These are phyloP conservation scores for Diphyllodes magnificus DNA, from an alignment of 2,113 vertebrate species.

Conservation along the genomic window DNA sequence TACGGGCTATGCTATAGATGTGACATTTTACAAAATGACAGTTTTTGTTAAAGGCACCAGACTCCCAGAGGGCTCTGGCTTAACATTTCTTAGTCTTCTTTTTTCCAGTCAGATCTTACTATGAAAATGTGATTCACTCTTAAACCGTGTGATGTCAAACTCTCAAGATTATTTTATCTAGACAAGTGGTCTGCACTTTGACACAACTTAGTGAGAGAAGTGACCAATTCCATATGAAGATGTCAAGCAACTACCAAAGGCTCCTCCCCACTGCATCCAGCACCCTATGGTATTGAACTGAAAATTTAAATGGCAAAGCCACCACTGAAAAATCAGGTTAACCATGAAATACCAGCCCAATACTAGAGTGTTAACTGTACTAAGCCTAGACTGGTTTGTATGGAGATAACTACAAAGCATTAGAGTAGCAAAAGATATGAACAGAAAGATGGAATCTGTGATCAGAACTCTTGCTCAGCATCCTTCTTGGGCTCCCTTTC, in stretches of 20 bases:
- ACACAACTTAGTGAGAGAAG: not conserved
- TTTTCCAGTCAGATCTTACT: constrained; percentile 10
- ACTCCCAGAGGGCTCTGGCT: constrained; percentile 53
- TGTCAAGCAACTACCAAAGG: not conserved
- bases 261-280: not conserved
- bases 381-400: not conserved
- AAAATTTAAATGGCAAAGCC: not conserved
- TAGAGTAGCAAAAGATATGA: not conserved
- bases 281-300: not conserved
- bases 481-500: not conserved
- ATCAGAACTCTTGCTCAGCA: not conserved
- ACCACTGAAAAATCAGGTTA: not conserved
- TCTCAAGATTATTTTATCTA: not conserved
- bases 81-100: constrained; percentile 16
- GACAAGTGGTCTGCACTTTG: not conserved
- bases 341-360: not conserved
- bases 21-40: constrained; percentile 65
- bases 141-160: not conserved
- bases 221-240: not conserved
- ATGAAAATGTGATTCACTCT: not conserved
- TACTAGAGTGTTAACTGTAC: not conserved
- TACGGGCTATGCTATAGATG: constrained; percentile 25
- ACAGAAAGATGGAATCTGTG: not conserved
- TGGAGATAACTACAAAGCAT: not conserved
- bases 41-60: constrained; percentile 61